Evolutionary conservation across 2,888 invertebrate species (phyloP), one percentile per base, ranked within the genome.

Genomic region (Caenorhabditis macrosperma): DNA sequence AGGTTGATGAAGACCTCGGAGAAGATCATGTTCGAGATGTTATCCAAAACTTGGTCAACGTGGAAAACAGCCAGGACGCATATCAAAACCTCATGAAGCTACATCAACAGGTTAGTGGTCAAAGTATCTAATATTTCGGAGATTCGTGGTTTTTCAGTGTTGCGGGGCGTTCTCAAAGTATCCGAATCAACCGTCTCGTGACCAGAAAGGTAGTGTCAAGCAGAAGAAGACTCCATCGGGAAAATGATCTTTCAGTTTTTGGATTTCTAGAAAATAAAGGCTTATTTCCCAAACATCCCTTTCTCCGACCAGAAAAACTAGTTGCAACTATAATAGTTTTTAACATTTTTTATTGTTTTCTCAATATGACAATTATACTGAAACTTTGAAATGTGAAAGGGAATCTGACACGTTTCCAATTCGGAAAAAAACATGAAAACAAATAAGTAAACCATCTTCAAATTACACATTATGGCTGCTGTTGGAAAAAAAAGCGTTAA

Each of bases 1-100:
- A 74, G 28, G 59, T 74, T 48, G 74, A 74, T 57, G 59, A 74
- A 24, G 50, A 64, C 30, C 74, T 74, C 15, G 74, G 74, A 22
- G 74, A 74, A 15, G 24, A 57, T 9, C 74, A 74, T 17, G 44
- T 74, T 15, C 59, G 59, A 12, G 30, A 64, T n/a, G 17, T 74
- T 15, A 64, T 74, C 1, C 57, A 57, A 17, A 74, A 64, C 30
- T 12, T 74, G 48, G 64, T 74, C 59, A 41, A 28, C 3, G 59
- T 30, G 7, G 74, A 74, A 30, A 59, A 57, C 7, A 55, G 52
- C 20, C 55, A 57, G 38, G 50, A 64, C 22, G 64, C 74, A 15
- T 38, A 2, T 50, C 26, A 17, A 15, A 57, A 64, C 15, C 17
- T 74, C 30, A 74, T 66, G 57, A 64, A 64, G 5, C 64, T 74